Evolutionary conservation across 2,888 invertebrate genomes (phyloP).

Genomic region (Exephanes ischioxanthus): DNA sequence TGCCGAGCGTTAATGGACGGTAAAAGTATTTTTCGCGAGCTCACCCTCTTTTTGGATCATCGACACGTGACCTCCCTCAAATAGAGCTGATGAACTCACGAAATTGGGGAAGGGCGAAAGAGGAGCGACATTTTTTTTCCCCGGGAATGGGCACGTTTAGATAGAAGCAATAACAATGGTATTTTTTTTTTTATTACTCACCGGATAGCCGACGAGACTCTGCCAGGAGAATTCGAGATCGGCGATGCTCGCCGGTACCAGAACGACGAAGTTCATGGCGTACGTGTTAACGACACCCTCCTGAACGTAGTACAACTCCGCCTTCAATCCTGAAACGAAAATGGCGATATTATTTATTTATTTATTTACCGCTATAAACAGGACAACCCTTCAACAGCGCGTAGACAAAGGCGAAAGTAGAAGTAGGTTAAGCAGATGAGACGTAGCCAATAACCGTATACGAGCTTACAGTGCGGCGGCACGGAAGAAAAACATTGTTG

Average conservation of each 20-base stretch:
- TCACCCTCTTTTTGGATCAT: conserved; percentile 45
- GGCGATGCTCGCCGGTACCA: conserved; percentile 91
- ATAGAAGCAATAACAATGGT: not conserved
- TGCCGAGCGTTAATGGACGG: conserved; percentile 66
- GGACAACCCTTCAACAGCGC: too few species aligned
- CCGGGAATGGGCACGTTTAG: conserved; percentile 6
- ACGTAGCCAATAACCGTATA: too few species aligned
- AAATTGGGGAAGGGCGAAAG: not conserved
- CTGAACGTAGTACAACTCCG: conserved; percentile 93
- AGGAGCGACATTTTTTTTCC: not conserved
- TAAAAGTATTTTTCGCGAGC: conserved; percentile 61
- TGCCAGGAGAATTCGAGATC: conserved; percentile 95
- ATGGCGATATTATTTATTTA: conserved; percentile 19
- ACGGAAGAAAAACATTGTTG: too few species aligned
- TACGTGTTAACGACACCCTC: conserved; percentile 94
- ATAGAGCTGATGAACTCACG: conserved; percentile 53
- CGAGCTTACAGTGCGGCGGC: too few species aligned
- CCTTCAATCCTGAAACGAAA: conserved; percentile 88
- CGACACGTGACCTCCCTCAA: conserved; percentile 64
- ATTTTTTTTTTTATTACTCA: conserved; percentile 84
- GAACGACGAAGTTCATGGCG: conserved; percentile 93
- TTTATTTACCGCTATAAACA: too few species aligned
- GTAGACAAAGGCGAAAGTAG: too few species aligned
- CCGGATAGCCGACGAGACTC: conserved; percentile 90
- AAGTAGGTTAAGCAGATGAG: too few species aligned